Evolutionary conservation across 2,113 vertebrate genomes (phyloP).

Genomic region (Loxodonta africana): DNA sequence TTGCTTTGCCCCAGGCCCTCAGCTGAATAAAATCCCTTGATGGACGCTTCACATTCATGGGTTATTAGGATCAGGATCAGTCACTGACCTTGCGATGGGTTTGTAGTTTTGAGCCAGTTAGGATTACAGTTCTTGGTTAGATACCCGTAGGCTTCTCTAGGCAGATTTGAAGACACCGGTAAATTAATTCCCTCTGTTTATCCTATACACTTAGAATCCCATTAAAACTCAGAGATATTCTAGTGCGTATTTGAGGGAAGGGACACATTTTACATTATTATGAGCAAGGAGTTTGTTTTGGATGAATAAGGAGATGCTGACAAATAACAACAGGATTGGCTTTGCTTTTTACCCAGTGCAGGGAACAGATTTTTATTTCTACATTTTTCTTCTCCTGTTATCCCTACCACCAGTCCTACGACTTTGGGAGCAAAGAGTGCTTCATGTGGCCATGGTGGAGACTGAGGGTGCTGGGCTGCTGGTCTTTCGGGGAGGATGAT

Average conservation of each 20-base stretch:
- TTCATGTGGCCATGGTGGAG: not conserved
- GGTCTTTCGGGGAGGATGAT: not conserved
- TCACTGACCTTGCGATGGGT: not conserved
- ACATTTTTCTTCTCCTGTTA: not conserved
- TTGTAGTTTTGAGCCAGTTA: not conserved
- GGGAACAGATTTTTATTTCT: not conserved
- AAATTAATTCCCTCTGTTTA: not conserved
- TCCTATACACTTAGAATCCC: not conserved
- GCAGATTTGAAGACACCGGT: not conserved
- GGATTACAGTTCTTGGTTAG: not conserved
- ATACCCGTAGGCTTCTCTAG: not conserved
- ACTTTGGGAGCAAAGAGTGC: not conserved
- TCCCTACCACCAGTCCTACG: not conserved
- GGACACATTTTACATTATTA: not conserved
- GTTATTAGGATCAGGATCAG: not conserved
- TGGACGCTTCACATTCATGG: not conserved
- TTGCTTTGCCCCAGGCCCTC: not conserved
- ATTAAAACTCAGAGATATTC: not conserved
- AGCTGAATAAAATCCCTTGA: not conserved
- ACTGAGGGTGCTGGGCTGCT: not conserved
- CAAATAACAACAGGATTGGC: not conserved
- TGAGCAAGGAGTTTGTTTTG: constrained; percentile 8
- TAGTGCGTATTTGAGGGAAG: not conserved
- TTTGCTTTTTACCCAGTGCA: not conserved
- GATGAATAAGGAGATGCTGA: not conserved